Percentiles rank a stretch among this genome's conserved stretches.
Conservation (phyloP, 1,140 invertebrate species). For the Dreissena rostriformis region DNA sequence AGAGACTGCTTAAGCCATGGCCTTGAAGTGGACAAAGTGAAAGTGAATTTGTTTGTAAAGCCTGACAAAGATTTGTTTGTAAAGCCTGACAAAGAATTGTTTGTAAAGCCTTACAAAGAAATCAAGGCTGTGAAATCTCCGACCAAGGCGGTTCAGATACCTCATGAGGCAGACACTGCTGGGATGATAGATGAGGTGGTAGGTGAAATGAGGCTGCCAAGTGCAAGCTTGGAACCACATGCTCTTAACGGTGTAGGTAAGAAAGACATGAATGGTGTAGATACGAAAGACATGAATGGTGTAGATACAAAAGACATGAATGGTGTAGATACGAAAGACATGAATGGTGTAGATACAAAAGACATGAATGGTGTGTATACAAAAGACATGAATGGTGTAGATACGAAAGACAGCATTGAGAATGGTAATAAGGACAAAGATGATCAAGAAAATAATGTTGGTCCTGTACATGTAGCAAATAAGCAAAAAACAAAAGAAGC, state of each 20-base stretch:
- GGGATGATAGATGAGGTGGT: slow-evolving; percentile 9
- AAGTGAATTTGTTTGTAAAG: slow-evolving; percentile 11
- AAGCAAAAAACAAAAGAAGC: background rate
- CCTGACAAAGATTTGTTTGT: background rate
- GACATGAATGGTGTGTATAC: background rate
- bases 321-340: background rate
- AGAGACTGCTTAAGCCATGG: no score
- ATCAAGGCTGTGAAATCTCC: slow-evolving; percentile 14
- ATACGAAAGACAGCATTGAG: background rate
- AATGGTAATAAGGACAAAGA: background rate
- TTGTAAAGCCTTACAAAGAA: slow-evolving; percentile 22
- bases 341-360: background rate
- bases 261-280: background rate
- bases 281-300: background rate
- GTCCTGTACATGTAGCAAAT: background rate
- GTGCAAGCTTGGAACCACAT: background rate
- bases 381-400: background rate
- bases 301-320: background rate
- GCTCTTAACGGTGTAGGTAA: background rate
- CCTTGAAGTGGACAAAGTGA: slow-evolving; percentile 31
- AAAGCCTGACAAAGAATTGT: background rate
- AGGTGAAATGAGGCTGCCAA: background rate
- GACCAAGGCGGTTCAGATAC: background rate
- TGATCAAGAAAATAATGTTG: background rate
- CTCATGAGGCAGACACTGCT: slow-evolving; percentile 20